phyloP scores from a whole-genome alignment of 2,888 invertebrate genomes.

The Nipponacmea schrenckii region DNA sequence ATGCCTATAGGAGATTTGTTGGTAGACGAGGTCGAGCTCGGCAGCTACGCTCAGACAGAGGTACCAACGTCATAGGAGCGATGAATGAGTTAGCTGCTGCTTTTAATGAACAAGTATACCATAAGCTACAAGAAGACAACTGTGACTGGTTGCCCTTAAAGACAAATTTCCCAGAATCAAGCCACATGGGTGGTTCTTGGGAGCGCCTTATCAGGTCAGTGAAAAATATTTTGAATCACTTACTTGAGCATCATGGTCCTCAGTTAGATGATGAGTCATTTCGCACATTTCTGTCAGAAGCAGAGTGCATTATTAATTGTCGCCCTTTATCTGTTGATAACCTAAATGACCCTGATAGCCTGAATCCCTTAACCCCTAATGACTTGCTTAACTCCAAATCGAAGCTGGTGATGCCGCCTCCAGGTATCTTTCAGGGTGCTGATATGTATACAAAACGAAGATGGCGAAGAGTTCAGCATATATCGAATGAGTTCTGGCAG shows the following conservation, averaged over 20 bases:
- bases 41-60: slow-evolving; percentile 32
- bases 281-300: slow-evolving; percentile 30
- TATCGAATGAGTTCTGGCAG: slow-evolving; percentile 11
- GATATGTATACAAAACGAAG: slow-evolving; percentile 11
- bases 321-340: slow-evolving; percentile 27
- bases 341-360: slow-evolving; percentile 20
- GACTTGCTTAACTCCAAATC: slow-evolving; percentile 17
- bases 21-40: slow-evolving; percentile 33
- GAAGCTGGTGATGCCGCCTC: slow-evolving; percentile 1
- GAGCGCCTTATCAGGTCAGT: slow-evolving; percentile 18
- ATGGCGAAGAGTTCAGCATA: slow-evolving; percentile 20
- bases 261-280: slow-evolving; percentile 30
- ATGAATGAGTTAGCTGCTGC: neutral
- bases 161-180: slow-evolving; percentile 14
- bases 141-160: slow-evolving; percentile 8
- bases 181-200: slow-evolving; percentile 20
- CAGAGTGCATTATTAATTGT: slow-evolving; percentile 30
- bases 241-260: neutral
- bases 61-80: slow-evolving; percentile 38
- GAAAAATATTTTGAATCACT: slow-evolving; percentile 6
- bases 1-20: slow-evolving; percentile 15
- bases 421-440: neutral
- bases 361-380: slow-evolving; percentile 30
- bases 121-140: neutral
- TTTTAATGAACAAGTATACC: too few relatives aligned